Percentiles rank a stretch among this genome's conserved stretches.
These are phyloP conservation scores for Chymomyza procnemis DNA, from an alignment of 2,888 invertebrate genomes.

Conservation along the genomic window DNA sequence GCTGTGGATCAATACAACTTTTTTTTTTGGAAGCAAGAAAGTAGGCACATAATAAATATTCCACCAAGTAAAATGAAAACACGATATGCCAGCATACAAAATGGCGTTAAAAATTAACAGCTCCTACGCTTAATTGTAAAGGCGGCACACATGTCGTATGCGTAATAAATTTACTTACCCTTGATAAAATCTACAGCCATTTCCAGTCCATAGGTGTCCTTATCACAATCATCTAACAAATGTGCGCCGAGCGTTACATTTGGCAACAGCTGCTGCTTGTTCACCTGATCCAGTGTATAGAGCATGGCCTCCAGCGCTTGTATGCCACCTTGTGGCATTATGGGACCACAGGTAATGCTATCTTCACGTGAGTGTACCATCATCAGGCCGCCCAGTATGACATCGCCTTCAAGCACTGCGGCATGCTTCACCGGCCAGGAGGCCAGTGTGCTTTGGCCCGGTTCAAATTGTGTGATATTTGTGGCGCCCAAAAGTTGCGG, in stretches of 20 bases:
- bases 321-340: conserved; percentile 95
- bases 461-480: conserved; percentile 8
- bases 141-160: not conserved
- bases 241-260: conserved; percentile 91
- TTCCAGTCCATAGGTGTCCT: conserved; percentile 95
- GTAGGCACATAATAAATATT: no score
- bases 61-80: not conserved
- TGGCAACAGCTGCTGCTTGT: conserved; percentile 84
- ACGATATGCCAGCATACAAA: not conserved
- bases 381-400: conserved; percentile 94
- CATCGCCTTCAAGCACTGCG: conserved; percentile 91
- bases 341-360: conserved; percentile 91
- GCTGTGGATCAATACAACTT: not conserved
- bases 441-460: conserved; percentile 4
- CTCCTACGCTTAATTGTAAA: no score
- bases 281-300: conserved; percentile 90
- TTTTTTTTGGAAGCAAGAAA: no score
- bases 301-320: conserved; percentile 95
- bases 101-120: not conserved
- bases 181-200: conserved; percentile 98
- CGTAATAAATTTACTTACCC: conserved; percentile 82
- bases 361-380: conserved; percentile 96
- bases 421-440: conserved; percentile 91
- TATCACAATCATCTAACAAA: conserved; percentile 95
- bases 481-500: conserved; percentile 15